Evolutionary conservation across 2,113 vertebrate genomes (phyloP).

Genomic region (Chamaetylas fuelleborni): DNA sequence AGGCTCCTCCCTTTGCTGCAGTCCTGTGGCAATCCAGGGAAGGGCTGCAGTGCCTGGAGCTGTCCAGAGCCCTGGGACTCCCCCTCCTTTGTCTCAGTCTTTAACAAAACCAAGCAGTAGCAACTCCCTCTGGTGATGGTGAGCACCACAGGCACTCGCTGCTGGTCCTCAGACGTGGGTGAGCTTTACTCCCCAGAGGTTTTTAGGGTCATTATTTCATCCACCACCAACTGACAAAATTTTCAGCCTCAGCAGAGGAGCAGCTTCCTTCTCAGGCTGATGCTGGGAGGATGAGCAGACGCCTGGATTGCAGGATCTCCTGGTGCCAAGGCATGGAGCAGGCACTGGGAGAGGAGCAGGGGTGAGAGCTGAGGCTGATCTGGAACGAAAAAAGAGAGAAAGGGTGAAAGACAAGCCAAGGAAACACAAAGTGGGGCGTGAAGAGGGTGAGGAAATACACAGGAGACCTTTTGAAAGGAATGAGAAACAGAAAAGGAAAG

Average conservation of each 20-base stretch:
- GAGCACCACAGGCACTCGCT: not conserved
- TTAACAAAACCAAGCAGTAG: not conserved
- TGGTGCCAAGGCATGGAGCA: not conserved
- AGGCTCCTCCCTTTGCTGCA: not conserved
- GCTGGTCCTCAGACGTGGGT: not conserved
- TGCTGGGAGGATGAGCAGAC: not conserved
- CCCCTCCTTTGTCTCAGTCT: accelerated
- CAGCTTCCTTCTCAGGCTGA: not conserved
- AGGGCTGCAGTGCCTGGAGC: not conserved
- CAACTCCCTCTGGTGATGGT: not conserved
- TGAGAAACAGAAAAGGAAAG: not conserved
- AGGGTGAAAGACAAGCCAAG: not conserved
- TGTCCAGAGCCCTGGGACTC: not conserved
- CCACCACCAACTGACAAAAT: not conserved
- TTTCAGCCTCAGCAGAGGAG: not conserved
- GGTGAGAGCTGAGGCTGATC: not conserved
- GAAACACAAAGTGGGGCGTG: not conserved
- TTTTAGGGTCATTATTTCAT: not conserved
- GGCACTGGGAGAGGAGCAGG: not conserved
- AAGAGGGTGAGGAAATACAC: not conserved
- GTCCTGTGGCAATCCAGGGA: not conserved
- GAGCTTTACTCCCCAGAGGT: not conserved
- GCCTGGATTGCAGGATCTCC: not conserved
- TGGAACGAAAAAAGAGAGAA: not conserved
- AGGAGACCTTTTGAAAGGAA: not conserved